Conservation (phyloP, 2,888 invertebrate species). For the Cosmia pyralina region DNA sequence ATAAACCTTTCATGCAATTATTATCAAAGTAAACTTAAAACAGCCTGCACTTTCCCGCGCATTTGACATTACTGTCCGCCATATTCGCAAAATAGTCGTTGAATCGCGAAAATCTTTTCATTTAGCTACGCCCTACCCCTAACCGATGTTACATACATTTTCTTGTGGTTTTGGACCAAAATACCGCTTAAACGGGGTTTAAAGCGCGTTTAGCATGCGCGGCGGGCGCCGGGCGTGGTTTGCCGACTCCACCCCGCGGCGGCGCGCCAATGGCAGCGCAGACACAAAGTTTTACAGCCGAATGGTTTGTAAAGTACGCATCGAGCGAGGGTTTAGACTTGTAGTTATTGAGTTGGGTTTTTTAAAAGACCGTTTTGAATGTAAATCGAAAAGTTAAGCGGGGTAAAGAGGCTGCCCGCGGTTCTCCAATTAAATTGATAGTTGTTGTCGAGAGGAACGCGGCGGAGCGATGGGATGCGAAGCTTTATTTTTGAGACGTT, state of each 20-base stretch:
- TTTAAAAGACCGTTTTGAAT: constrained; percentile 90
- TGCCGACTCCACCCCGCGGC: constrained; percentile 72
- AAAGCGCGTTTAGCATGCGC: constrained; percentile 89
- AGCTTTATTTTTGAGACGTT: constrained; percentile 24
- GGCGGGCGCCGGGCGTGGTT: constrained; percentile 77
- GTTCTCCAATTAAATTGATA: constrained; percentile 89
- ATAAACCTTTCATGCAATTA: constrained; percentile 5
- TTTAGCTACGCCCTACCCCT: constrained; percentile 88
- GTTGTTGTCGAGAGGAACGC: constrained; percentile 74
- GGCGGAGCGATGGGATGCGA: constrained; percentile 33
- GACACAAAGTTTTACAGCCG: constrained; percentile 80
- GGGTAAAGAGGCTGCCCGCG: constrained; percentile 86
- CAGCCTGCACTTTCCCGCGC: constrained; percentile 85
- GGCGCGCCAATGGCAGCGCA: constrained; percentile 75
- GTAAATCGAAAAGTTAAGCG: constrained; percentile 90
- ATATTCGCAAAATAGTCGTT: constrained; percentile 83
- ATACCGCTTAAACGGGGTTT: constrained; percentile 90
- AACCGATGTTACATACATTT: constrained; percentile 88
- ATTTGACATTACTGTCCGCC: constrained; percentile 83
- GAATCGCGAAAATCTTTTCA: constrained; percentile 88
- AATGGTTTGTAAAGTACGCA: constrained; percentile 83
- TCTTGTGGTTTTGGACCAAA: constrained; percentile 89
- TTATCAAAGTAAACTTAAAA: constrained; percentile 39
- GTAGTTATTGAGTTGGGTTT: constrained; percentile 87
- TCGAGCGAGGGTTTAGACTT: constrained; percentile 83